Conservation (phyloP, 2,797 vertebrate species). For the Anabacerthia variegaticeps region DNA sequence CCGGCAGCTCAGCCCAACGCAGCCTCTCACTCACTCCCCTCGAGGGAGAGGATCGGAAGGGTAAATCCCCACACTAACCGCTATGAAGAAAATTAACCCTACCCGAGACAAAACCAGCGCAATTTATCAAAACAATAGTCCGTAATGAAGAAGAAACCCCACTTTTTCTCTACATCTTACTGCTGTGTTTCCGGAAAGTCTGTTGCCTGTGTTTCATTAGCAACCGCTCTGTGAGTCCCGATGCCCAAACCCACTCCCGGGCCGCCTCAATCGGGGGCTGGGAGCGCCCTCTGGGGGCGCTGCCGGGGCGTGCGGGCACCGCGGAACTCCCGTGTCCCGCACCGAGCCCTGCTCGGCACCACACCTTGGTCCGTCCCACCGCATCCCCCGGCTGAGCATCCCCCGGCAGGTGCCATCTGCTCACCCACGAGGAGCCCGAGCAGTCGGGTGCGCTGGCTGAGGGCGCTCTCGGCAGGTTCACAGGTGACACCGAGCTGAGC, state of each 20-base stretch:
- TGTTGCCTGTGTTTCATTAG: accelerated
- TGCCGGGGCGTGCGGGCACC: accelerated
- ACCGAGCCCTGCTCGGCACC: accelerated
- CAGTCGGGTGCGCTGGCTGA: accelerated
- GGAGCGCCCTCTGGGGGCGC: conserved; percentile 70
- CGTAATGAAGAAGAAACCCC: accelerated
- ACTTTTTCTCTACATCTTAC: accelerated
- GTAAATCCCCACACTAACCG: not conserved
- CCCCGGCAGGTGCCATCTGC: accelerated
- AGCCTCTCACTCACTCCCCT: not conserved
- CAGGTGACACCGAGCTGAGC: not conserved
- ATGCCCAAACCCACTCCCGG: accelerated
- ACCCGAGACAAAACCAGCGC: not conserved
- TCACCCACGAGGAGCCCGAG: accelerated
- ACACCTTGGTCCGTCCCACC: accelerated
- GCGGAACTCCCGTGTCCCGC: accelerated
- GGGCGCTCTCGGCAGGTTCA: not conserved
- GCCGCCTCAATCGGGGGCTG: not conserved
- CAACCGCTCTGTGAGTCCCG: accelerated
- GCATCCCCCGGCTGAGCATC: too few relatives aligned
- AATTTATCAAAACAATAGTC: not conserved
- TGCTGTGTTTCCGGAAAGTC: not conserved
- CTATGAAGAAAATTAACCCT: not conserved
- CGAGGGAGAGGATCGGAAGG: not conserved
- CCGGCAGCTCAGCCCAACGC: not conserved